Evolutionary conservation across 2,888 invertebrate species (phyloP).

Genomic region (Clusia tigrina): DNA sequence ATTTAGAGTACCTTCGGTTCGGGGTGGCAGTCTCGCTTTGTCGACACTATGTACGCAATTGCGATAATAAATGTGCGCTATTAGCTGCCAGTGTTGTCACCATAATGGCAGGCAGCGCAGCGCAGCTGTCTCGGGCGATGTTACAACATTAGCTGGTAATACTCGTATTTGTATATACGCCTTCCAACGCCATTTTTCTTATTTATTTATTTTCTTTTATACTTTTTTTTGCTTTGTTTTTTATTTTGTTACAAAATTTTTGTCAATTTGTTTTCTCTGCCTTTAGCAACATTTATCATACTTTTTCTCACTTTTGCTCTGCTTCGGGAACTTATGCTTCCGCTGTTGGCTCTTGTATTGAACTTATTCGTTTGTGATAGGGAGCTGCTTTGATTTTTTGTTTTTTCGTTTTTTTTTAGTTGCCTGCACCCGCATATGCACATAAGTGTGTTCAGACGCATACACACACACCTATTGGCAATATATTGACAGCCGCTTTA

Average conservation of each 20-base stretch:
- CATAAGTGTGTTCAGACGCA: too few species aligned
- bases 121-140: too few species aligned
- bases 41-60: too few species aligned
- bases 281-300: not conserved
- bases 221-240: not conserved
- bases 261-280: constrained; percentile 2
- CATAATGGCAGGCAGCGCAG: too few species aligned
- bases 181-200: too few species aligned
- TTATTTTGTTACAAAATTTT: not conserved
- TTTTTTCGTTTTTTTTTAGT: not conserved
- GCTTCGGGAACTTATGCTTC: not conserved
- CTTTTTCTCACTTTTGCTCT: not conserved
- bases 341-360: not conserved
- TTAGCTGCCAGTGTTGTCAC: too few species aligned
- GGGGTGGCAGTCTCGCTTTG: too few species aligned
- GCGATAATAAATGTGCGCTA: too few species aligned
- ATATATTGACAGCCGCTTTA: constrained; percentile 22
- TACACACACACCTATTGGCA: constrained; percentile 4
- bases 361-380: not conserved
- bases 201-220: too few species aligned
- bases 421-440: constrained; percentile 1
- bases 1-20: too few species aligned
- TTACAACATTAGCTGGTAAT: too few species aligned
- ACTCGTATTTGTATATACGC: too few species aligned
- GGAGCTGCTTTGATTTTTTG: not conserved